Base-by-base conservation (phyloP, 2,797 vertebrate genomes). In the Schizothorax lantsangensis region DNA sequence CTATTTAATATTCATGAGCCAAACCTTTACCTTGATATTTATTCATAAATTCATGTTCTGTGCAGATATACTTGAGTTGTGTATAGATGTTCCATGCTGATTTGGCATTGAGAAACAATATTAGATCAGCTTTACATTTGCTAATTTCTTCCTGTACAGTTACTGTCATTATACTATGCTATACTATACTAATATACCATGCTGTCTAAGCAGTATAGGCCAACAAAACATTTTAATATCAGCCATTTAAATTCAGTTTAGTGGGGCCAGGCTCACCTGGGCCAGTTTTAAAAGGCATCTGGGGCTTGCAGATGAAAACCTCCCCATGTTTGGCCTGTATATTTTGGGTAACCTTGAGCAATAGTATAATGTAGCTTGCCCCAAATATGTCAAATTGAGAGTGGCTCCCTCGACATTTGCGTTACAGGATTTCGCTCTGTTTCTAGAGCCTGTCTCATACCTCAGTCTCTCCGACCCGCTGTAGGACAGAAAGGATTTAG, bases 331-430 rank as follows among this genome's bases (percentile, higher is more conserved):
- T 79, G 75, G 26, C 40, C 79, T 49, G 38, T 38, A 17, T 75
- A 73, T 83, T 81, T 86, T 64, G 57, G n/a, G 14, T 80, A 87
- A 89, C 86, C 88, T 89, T 87, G 86, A 85, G 66, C 66, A 43
- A 57, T 74, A 68, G 59, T 79, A 77, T 69, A 66, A 85, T 62
- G 11, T 86, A 81, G 23, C 66, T 10, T 64, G 87, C 66, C 83
- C 85, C 74, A 85, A 83, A 88, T 88, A 75, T 6, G n/a, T 49
- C 85, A 88, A 83, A 90, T 88, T 75, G 26, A 87, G 85, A 85
- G 36, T 81, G 72, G 36, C 26, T 88, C 89, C 81, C 84, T 66
- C 84, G 89, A 45, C 81, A 82, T 69, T 88, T 84, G 40, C 17
- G 12, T 82, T 78, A 26, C 19, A 79, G 66, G 64, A 79, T 83